Base-by-base conservation (phyloP, 2,888 invertebrate genomes). In the Tetragonisca angustula region DNA sequence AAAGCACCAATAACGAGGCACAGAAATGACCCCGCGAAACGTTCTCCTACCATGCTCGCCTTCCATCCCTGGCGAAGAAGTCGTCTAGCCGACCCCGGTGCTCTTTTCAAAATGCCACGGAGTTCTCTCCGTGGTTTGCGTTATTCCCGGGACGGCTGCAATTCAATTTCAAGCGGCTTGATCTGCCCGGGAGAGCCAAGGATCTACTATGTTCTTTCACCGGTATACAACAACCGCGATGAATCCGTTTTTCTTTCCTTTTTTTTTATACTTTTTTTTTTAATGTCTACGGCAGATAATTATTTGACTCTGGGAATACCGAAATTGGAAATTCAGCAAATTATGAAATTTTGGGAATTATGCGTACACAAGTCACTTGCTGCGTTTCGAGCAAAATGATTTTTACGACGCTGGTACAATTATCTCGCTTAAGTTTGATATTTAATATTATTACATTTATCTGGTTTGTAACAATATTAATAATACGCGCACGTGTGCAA, bases 1-100 rank as follows among this genome's bases (percentile, higher is more conserved):
- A 86, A 87, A 83, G 79, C 79, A 75, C 27, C 82, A 74, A 85
- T 81, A 86, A 87, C 86, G 78, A 86, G 77, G n/a, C 69, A 64
- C 36, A 65, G 68, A 36, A 79, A 81, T 72, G 76, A 65, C 50
- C 68, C 67, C 36, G 67, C 43, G 43, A 43, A 79, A 76, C 52
- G 74, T 84, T 76, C 81, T 79, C 64, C 76, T 59, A 43, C 9
- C 43, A 11, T 75, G 76, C 49, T 74, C 73, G 68, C 70, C 64
- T 76, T 43, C 24, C 61, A 11, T 27, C 52, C 9, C 43, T 43
- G 36, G 11, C 50, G 59, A 43, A 19, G 49, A 70, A 77, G 24
- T 70, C 71, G 27, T n/a, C 50, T 27, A 11, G 43, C 3, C 4
- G 17, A 32, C 4, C 9, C 19, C 13, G 9, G 6, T 27, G 49